Percentiles rank a stretch among this genome's conserved stretches.
These are phyloP conservation scores for Drosophila mauritiana DNA, from an alignment of 1,140 invertebrate genomes.

Conservation along the genomic window DNA sequence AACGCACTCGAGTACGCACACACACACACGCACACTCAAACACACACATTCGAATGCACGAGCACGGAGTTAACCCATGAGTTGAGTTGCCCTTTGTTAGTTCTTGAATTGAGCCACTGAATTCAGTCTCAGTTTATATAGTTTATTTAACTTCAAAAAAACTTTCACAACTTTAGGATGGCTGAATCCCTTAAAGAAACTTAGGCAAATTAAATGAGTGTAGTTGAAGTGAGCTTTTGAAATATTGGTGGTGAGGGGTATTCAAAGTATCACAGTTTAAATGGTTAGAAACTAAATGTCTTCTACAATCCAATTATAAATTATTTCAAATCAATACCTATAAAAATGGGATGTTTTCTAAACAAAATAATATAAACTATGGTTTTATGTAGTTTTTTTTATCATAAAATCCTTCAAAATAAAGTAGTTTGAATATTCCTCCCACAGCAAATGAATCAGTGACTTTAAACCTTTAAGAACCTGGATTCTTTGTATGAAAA, in stretches of 20 bases:
- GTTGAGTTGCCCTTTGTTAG: constrained; percentile 1
- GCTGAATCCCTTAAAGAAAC: constrained; percentile 25
- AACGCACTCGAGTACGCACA: constrained; percentile 24
- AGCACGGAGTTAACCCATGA: constrained; percentile 37
- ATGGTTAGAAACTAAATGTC: too few species aligned
- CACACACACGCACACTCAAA: not conserved
- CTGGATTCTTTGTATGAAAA: not conserved
- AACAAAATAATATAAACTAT: too few species aligned
- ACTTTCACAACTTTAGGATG: constrained; percentile 13
- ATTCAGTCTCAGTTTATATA: constrained; percentile 25
- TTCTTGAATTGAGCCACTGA: constrained; percentile 22
- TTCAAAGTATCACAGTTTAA: not conserved
- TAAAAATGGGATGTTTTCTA: too few species aligned
- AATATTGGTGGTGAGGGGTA: not conserved
- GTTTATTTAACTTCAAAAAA: constrained; percentile 32
- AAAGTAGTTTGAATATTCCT: not conserved
- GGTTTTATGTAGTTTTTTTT: too few species aligned
- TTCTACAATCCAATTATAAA: too few species aligned
- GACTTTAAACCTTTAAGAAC: not conserved
- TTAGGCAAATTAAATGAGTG: constrained; percentile 21
- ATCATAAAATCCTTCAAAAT: too few species aligned
- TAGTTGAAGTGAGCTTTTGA: constrained; percentile 1
- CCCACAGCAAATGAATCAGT: not conserved
- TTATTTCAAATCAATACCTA: too few species aligned
- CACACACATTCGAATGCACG: constrained; percentile 1